Conservation (phyloP, 2,797 vertebrate species). For the Microchirus variegatus region DNA sequence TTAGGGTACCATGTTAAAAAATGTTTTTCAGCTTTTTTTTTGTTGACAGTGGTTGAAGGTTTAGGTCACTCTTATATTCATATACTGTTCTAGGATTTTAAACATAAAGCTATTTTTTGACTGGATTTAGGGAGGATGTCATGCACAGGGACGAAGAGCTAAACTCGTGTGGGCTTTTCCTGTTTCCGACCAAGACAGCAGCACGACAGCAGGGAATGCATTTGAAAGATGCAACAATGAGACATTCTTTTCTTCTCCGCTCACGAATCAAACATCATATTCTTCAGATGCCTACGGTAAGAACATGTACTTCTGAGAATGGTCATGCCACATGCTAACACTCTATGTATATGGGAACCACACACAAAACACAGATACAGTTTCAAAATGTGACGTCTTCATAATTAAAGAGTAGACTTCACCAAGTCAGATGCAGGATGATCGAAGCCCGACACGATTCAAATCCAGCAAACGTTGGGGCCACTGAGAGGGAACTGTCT, state of each 20-base stretch:
- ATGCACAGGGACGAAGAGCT: constrained; percentile 51
- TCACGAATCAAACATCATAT: constrained; percentile 3
- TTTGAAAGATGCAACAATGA: constrained; percentile 38
- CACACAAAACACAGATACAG: constrained; percentile 10
- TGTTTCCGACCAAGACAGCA: constrained; percentile 38
- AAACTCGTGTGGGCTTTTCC: constrained; percentile 27
- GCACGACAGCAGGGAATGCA: constrained; percentile 48
- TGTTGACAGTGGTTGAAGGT: too few species aligned
- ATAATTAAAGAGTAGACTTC: constrained; percentile 2
- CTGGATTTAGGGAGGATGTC: constrained; percentile 29
- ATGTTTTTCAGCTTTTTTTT: constrained; percentile 20
- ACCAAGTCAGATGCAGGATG: neutral
- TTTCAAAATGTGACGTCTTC: constrained; percentile 17
- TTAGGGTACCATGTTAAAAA: constrained; percentile 42
- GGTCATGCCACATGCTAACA: constrained; percentile 52
- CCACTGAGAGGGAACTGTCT: too few species aligned
- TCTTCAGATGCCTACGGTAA: neutral
- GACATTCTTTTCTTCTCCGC: constrained; percentile 9
- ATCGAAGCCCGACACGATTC: neutral
- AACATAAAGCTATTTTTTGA: constrained; percentile 9
- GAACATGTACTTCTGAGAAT: constrained; percentile 33
- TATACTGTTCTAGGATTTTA: too few species aligned
- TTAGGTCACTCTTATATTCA: too few species aligned
- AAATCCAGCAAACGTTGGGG: neutral
- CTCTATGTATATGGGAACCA: constrained; percentile 10